phyloP scores from a whole-genome alignment of 2,797 vertebrate genomes.

The Chromis chromis region DNA sequence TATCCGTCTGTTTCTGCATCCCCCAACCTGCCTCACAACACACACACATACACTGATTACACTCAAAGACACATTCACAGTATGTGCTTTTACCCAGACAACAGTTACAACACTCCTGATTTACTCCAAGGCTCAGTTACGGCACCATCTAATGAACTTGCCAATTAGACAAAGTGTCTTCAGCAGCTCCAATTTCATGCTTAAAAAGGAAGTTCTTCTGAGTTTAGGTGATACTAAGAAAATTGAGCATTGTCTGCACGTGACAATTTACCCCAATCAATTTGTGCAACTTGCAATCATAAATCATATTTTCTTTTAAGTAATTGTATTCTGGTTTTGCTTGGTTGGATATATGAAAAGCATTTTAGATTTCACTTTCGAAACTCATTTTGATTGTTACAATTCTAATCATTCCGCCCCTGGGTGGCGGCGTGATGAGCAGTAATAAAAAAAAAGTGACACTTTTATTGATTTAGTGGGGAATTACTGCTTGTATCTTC shows the following conservation, averaged over 20 bases:
- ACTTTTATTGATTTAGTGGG: constrained; percentile 49
- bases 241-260: neutral
- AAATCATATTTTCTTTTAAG: neutral
- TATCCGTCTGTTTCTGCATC: constrained; percentile 41
- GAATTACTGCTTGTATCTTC: constrained; percentile 38
- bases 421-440: constrained; percentile 5
- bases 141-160: constrained; percentile 63
- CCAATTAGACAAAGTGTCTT: constrained; percentile 55
- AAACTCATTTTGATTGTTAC: constrained; percentile 31
- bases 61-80: neutral
- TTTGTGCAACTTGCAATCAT: neutral
- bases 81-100: neutral
- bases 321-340: neutral
- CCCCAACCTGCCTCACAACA: constrained; percentile 8
- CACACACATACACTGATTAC: neutral
- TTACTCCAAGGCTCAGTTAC: constrained; percentile 26
- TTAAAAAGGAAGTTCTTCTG: constrained; percentile 54
- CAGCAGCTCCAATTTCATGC: constrained; percentile 45
- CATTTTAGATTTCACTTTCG: constrained; percentile 11
- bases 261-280: neutral
- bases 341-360: neutral
- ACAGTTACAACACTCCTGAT: constrained; percentile 26
- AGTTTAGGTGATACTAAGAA: constrained; percentile 1
- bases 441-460: constrained; percentile 36
- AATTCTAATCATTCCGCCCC: constrained; percentile 21